Conservation (phyloP, 2,113 vertebrate species). For the Etheostoma spectabile region DNA sequence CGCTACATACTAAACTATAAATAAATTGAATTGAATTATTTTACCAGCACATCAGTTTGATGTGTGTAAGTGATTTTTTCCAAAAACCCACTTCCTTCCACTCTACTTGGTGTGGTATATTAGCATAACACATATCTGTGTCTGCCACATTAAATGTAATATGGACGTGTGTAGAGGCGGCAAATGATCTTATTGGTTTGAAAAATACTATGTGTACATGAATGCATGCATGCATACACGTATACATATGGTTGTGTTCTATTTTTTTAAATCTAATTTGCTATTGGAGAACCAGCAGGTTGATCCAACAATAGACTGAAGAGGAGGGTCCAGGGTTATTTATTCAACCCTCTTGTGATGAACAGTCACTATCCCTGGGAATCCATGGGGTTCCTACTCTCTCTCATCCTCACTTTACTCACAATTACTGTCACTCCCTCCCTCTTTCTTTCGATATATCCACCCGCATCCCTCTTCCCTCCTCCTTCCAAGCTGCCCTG, state of each 20-base stretch:
- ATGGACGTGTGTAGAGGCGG: not conserved
- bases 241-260: not conserved
- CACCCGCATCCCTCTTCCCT: conserved; percentile 39
- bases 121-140: too few relatives aligned
- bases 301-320: not conserved
- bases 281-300: not conserved
- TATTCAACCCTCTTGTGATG: conserved; percentile 43
- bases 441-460: conserved; percentile 44
- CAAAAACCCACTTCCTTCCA: not conserved
- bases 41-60: not conserved
- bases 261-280: not conserved
- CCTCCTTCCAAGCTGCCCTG: conserved; percentile 56
- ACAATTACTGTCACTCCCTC: conserved; percentile 75
- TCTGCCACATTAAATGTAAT: not conserved
- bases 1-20: too few relatives aligned
- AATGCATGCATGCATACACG: not conserved
- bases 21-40: not conserved
- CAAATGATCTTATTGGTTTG: conserved; percentile 21
- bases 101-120: conserved; percentile 4
- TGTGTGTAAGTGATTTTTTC: not conserved
- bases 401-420: conserved; percentile 68
- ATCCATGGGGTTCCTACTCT: conserved; percentile 35
- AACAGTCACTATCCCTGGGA: conserved; percentile 42
- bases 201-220: not conserved
- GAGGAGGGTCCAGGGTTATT: conserved; percentile 48